Conservation (phyloP, 1,140 invertebrate species). For the Ceratoteleas bidentatus region DNA sequence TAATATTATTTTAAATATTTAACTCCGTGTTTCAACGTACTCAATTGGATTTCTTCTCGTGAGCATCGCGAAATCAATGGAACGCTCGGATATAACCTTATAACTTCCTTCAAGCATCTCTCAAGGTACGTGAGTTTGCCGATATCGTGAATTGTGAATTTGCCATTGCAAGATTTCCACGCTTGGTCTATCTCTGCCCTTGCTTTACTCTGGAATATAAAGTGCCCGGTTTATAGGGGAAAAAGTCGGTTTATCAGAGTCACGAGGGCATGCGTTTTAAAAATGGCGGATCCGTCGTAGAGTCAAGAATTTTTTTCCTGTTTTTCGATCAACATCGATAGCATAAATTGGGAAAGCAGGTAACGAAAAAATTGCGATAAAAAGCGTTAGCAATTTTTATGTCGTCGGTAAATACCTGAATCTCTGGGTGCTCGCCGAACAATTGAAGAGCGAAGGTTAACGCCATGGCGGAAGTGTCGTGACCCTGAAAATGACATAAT, state of each 20-base stretch:
- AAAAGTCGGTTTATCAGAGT: too few relatives aligned
- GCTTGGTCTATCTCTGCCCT: constrained; percentile 32
- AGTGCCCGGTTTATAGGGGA: too few relatives aligned
- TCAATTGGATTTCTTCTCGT: constrained; percentile 75
- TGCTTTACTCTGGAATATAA: too few relatives aligned
- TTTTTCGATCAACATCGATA: too few relatives aligned
- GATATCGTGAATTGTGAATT: constrained; percentile 19
- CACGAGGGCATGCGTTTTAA: too few relatives aligned
- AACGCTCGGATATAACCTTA: constrained; percentile 41
- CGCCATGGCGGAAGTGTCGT: constrained; percentile 24
- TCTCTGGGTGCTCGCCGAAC: constrained; percentile 9
- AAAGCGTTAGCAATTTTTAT: too few relatives aligned
- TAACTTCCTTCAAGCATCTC: constrained; percentile 34
- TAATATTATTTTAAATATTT: not conserved
- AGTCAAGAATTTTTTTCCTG: too few relatives aligned
- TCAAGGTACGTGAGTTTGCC: constrained; percentile 34
- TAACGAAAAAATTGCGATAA: too few relatives aligned
- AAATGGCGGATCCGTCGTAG: too few relatives aligned
- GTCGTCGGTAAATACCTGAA: constrained; percentile 13
- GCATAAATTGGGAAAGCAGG: too few relatives aligned
- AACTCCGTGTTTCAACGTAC: constrained; percentile 19
- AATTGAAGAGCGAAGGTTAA: constrained; percentile 20
- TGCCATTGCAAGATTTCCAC: constrained; percentile 18
- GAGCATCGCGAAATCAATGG: constrained; percentile 58
- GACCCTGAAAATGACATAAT: constrained; percentile 20